Conservation (phyloP, 2,113 vertebrate genomes). For the Phodopus roborovskii region DNA sequence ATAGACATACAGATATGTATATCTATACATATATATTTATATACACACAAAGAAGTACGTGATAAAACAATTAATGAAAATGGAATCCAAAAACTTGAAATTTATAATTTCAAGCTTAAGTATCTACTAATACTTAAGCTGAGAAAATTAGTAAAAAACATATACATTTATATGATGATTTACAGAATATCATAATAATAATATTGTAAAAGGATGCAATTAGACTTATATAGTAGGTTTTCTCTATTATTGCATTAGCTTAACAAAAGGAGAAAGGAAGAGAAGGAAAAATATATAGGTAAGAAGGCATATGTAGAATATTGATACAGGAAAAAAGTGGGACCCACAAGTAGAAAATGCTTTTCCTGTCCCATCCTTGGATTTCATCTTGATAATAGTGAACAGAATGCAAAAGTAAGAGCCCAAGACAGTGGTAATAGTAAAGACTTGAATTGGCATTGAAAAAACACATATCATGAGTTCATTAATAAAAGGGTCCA, state of each 20-base stretch:
- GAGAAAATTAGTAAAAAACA: background rate
- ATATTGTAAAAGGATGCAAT: background rate
- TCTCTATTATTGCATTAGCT: background rate
- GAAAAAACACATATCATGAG: conserved; percentile 37
- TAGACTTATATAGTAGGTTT: background rate
- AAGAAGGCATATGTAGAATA: conserved; percentile 63
- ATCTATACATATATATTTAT: no score
- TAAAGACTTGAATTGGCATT: conserved; percentile 27
- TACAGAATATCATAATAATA: background rate
- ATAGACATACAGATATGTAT: background rate
- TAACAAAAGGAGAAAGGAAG: background rate
- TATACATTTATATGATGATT: background rate
- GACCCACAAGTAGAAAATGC: conserved; percentile 71
- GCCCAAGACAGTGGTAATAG: background rate
- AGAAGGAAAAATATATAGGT: conserved; percentile 38
- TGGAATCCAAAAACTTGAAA: background rate
- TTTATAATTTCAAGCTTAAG: background rate
- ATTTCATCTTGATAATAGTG: conserved; percentile 59
- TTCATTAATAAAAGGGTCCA: background rate
- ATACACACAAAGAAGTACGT: no score
- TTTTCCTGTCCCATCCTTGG: conserved; percentile 57
- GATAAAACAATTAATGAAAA: background rate
- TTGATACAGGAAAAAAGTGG: conserved; percentile 64
- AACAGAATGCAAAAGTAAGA: conserved; percentile 70
- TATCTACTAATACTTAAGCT: background rate